Percentiles rank a stretch among this genome's conserved stretches.
Conservation (phyloP, 2,113 vertebrate species). For the Ursus arctos region DNA sequence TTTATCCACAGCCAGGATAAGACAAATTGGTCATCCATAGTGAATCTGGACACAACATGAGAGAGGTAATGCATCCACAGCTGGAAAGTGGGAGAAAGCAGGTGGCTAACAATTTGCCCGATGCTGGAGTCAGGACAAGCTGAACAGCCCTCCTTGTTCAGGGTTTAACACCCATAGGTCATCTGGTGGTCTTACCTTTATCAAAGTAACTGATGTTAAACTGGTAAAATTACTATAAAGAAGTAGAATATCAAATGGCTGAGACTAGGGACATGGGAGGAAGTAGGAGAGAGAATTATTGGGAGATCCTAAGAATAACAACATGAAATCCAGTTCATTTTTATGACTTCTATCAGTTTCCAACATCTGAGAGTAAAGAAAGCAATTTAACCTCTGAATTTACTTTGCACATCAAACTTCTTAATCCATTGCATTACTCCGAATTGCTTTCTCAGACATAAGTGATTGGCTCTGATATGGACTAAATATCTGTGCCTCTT, state of each 20-base stretch:
- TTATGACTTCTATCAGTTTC: conserved; percentile 29
- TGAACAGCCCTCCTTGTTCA: background rate
- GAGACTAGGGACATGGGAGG: background rate
- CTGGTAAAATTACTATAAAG: background rate
- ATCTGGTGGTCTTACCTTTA: conserved; percentile 22
- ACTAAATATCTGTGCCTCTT: background rate
- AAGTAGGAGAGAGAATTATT: background rate
- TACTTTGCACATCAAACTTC: background rate
- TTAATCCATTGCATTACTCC: background rate
- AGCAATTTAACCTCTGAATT: background rate
- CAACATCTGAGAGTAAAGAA: background rate
- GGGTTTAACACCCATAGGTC: background rate
- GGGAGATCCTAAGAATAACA: background rate
- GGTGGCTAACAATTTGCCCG: background rate
- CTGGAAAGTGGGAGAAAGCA: background rate
- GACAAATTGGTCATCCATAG: background rate
- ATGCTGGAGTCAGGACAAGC: background rate
- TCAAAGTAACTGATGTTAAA: conserved; percentile 1
- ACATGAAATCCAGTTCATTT: background rate
- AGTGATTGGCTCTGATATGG: background rate
- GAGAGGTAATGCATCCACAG: background rate
- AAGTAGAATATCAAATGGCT: background rate
- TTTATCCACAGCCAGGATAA: background rate
- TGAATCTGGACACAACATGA: background rate
- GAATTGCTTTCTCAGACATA: background rate